A percentile compares a stretch with the other conserved stretches of the same genome.
Evolutionary conservation across 1,140 invertebrate genomes (phyloP).

Genomic region (Lepidotrigona ventralis): DNA sequence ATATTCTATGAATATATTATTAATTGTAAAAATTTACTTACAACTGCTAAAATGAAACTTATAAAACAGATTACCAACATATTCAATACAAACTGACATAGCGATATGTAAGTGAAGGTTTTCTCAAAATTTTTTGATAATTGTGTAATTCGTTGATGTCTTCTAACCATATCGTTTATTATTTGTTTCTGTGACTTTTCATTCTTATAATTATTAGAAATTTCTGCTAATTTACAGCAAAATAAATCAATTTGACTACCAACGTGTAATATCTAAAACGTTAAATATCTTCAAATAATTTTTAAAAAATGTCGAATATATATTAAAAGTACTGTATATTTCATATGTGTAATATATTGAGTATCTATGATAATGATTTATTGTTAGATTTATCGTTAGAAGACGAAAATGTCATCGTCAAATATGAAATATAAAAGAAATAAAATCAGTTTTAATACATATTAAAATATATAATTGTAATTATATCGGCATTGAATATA

Average conservation of each 20-base stretch:
- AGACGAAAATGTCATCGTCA: no score
- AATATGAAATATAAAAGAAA: no score
- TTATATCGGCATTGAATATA: no score
- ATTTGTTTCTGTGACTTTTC: background rate
- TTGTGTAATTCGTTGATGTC: constrained; percentile 25
- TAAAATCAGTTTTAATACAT: no score
- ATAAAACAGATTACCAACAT: constrained; percentile 34
- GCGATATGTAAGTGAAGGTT: constrained; percentile 16
- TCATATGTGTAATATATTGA: background rate
- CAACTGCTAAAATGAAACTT: constrained; percentile 14
- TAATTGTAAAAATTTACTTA: constrained; percentile 11
- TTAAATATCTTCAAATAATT: background rate
- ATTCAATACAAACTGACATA: constrained; percentile 29
- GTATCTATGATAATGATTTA: no score
- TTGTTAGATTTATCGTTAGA: no score
- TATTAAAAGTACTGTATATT: no score
- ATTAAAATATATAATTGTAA: no score
- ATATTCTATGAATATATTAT: background rate
- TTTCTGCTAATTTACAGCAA: background rate
- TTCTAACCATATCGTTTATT: background rate
- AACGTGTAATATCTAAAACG: constrained; percentile 17
- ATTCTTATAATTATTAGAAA: background rate
- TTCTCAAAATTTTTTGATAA: constrained; percentile 3
- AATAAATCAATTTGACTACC: constrained; percentile 25
- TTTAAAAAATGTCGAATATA: background rate